phyloP scores from a whole-genome alignment of 2,113 vertebrate genomes.

The Ochotona princeps region DNA sequence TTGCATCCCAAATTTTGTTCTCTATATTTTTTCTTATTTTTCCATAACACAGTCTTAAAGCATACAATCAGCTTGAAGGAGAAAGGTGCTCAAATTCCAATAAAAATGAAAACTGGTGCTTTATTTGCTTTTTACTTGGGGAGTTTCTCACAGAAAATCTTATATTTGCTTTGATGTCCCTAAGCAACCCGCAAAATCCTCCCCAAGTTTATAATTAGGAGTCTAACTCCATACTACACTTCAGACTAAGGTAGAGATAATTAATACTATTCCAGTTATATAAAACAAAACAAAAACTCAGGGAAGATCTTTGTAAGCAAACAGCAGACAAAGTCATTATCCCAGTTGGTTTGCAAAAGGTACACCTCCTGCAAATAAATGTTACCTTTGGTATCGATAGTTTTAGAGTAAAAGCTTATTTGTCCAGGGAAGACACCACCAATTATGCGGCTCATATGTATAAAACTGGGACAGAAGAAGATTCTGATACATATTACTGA shows the following conservation, averaged over 20 bases:
- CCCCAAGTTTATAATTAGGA: background rate
- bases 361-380: background rate
- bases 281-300: background rate
- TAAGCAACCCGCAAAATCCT: background rate
- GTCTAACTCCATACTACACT: background rate
- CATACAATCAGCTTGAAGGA: slow-evolving; percentile 31
- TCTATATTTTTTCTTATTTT: slow-evolving; percentile 8
- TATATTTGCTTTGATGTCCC: background rate
- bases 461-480: background rate
- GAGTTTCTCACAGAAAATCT: background rate
- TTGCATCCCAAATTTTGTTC: slow-evolving; percentile 31
- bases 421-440: background rate
- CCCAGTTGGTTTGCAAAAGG: background rate
- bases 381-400: background rate
- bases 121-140: background rate
- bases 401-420: background rate
- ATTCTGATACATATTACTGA: background rate
- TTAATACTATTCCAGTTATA: slow-evolving; percentile 48
- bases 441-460: background rate
- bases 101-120: background rate
- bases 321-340: background rate
- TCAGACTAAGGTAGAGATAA: background rate
- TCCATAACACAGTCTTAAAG: background rate
- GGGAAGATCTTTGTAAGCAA: background rate
- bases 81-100: background rate